Evolutionary conservation across 2,797 vertebrate species (phyloP).

Genomic region (Anguilla pacifica): DNA sequence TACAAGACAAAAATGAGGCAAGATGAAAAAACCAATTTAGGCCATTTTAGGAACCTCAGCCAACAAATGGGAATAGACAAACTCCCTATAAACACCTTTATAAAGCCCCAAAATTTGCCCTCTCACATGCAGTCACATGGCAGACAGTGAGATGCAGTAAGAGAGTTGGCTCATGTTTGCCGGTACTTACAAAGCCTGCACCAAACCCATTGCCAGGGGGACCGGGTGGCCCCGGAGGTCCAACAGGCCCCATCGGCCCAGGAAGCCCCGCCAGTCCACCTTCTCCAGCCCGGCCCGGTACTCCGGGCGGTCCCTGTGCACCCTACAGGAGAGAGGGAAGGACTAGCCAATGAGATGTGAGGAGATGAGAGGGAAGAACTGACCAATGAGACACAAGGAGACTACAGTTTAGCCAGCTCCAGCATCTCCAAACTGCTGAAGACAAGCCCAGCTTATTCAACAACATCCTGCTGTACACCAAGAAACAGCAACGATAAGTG

Average conservation of each 20-base stretch:
- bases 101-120: background rate
- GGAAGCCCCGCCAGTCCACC: constrained; percentile 83
- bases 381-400: background rate
- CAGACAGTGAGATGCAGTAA: background rate
- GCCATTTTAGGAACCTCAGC: background rate
- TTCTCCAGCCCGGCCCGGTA: constrained; percentile 74
- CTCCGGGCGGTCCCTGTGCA: constrained; percentile 72
- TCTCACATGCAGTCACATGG: background rate
- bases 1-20: background rate
- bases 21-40: background rate
- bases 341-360: background rate
- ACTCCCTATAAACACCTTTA: background rate
- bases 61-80: background rate
- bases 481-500: background rate
- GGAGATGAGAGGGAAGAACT: background rate
- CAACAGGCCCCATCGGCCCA: constrained; percentile 86
- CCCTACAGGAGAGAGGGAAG: constrained; percentile 60
- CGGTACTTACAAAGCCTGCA: constrained; percentile 87
- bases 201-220: constrained; percentile 73
- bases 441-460: background rate
- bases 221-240: constrained; percentile 81
- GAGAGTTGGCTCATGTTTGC: background rate
- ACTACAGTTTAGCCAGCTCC: background rate
- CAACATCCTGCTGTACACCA: background rate
- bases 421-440: background rate